phyloP scores from a whole-genome alignment of 2,888 invertebrate genomes.

The Ischnus inquisitorius region DNA sequence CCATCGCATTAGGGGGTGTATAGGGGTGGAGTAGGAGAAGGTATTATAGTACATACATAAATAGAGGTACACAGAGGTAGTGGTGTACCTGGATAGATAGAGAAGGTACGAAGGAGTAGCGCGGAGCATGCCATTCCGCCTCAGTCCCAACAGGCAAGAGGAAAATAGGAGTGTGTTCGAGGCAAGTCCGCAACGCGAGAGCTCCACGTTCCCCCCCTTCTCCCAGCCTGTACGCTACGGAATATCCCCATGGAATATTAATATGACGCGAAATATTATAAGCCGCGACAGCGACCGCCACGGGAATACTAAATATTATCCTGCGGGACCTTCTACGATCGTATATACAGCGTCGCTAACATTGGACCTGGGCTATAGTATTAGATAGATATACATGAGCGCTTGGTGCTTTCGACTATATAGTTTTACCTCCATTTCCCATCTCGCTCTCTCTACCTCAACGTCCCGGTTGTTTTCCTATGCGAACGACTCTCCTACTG shows the following conservation, averaged over 20 bases:
- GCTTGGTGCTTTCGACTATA: slow-evolving; percentile 53
- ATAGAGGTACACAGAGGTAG: slow-evolving; percentile 48
- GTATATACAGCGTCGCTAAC: slow-evolving; percentile 35
- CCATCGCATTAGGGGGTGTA: slow-evolving; percentile 23
- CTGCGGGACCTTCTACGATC: slow-evolving; percentile 72
- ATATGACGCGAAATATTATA: slow-evolving; percentile 85
- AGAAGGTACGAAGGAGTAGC: slow-evolving; percentile 6
- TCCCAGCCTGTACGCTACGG: slow-evolving; percentile 35
- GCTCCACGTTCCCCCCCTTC: slow-evolving; percentile 47
- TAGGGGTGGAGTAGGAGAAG: not conserved
- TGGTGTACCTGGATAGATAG: slow-evolving; percentile 43
- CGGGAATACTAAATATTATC: slow-evolving; percentile 85
- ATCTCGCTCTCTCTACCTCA: slow-evolving; percentile 42
- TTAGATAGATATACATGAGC: slow-evolving; percentile 59
- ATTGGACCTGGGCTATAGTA: slow-evolving; percentile 40
- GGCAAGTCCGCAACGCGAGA: slow-evolving; percentile 46
- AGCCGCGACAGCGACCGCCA: slow-evolving; percentile 84
- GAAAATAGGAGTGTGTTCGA: slow-evolving; percentile 31
- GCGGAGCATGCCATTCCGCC: slow-evolving; percentile 24
- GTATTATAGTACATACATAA: slow-evolving; percentile 61
- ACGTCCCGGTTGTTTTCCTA: slow-evolving; percentile 38
- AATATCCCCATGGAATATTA: slow-evolving; percentile 84
- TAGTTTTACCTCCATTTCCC: slow-evolving; percentile 44
- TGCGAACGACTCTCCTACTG: not conserved
- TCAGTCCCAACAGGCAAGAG: slow-evolving; percentile 41